Base-by-base conservation (phyloP, 2,113 vertebrate species). In the Phodopus roborovskii region DNA sequence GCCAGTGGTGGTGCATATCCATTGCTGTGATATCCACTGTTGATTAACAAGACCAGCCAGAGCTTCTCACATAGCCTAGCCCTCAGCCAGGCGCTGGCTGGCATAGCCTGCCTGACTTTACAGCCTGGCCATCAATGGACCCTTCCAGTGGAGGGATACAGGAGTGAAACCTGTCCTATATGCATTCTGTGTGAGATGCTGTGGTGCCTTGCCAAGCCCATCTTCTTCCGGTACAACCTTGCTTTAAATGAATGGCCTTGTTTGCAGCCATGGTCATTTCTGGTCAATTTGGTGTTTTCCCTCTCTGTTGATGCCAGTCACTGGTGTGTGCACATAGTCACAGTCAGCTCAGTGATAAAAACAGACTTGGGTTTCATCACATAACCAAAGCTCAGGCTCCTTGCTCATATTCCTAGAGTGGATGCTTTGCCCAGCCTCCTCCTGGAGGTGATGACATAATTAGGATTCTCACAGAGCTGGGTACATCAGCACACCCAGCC, bases 401-500 rank as follows among this genome's bases (percentile, higher is more conserved):
- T 78, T 90, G 96, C 94, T 97, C 96, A 8, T 98, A 98, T 98
- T 98, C 98, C 98, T 97, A 97, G 96, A 96, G 96, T 95, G 96
- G 97, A 97, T 97, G 94, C 81, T 97, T 97, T 71, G 97, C 98
- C 98, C 97, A 98, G 98, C 98, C 96, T 97, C 95, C 97, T 98
- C 98, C 98, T 98, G 98, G 94, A 96, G 90, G 97, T 98, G 98
- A 98, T 96, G 94, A 98, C 98, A 98, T 99, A 98, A 99, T 99
- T 98, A 99, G 42, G 90, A 97, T 96, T 98, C 97, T 98, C 97
- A 97, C 93, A 97, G 98, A 94, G 90, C 73, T 96, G 97, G 98
- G 98, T 98, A 96, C 97, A 96, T 96, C 85, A 56, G 64, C 97
- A 97, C 60, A 94, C 88, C 93, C 93, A 98, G 94, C 95, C 93